Percentiles rank a stretch among this genome's conserved stretches.
Conservation (phyloP, 2,888 invertebrate genomes). For the Pristionchus mayeri region DNA sequence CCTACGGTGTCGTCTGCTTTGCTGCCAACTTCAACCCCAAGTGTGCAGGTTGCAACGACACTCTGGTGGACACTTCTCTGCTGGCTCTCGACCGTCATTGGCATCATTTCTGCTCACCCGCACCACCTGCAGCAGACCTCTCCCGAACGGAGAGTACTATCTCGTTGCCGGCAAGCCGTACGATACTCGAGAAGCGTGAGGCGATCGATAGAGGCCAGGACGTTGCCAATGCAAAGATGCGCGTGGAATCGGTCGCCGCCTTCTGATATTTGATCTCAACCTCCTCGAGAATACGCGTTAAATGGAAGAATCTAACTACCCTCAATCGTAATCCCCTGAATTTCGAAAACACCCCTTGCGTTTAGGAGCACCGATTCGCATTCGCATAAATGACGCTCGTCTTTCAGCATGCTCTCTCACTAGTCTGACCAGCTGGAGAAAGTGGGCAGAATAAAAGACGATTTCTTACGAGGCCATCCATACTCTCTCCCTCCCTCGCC, state of each 20-base stretch:
- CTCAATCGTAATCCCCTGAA: constrained; percentile 6
- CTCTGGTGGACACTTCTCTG: constrained; percentile 72
- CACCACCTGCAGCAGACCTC: constrained; percentile 67
- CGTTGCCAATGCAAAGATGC: constrained; percentile 14
- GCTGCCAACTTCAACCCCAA: constrained; percentile 74
- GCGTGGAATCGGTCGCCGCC: constrained; percentile 10
- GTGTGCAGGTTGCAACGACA: constrained; percentile 73
- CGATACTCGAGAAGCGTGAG: constrained; percentile 65
- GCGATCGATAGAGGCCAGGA: constrained; percentile 42
- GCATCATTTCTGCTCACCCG: constrained; percentile 74
- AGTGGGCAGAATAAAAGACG: too few relatives aligned
- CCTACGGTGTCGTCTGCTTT: constrained; percentile 74
- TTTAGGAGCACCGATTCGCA: background rate
- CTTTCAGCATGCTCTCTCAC: too few relatives aligned
- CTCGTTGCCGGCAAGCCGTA: constrained; percentile 74
- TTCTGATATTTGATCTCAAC: constrained; percentile 30
- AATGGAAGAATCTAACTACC: constrained; percentile 5
- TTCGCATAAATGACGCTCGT: too few relatives aligned
- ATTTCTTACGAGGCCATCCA: too few relatives aligned
- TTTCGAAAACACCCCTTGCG: constrained; percentile 9
- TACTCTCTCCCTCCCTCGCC: too few relatives aligned
- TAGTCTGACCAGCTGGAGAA: too few relatives aligned
- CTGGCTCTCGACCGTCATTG: constrained; percentile 74
- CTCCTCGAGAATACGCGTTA: background rate
- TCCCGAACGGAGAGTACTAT: constrained; percentile 74